Base-by-base conservation (phyloP, 1,140 invertebrate genomes). In the Tribolium madens region DNA sequence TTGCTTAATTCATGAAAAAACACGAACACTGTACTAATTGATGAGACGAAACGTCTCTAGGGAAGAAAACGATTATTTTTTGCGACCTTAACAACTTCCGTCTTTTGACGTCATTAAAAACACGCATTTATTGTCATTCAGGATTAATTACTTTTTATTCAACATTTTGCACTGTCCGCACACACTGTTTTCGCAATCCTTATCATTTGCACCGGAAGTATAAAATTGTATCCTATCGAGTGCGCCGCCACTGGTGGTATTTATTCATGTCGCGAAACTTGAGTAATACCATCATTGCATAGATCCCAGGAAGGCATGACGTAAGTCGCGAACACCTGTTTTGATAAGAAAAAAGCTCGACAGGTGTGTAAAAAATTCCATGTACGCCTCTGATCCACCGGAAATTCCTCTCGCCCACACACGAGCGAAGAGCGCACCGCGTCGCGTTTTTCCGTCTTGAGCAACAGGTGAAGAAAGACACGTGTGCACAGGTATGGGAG, bases 361-460 rank as follows among this genome's bases (percentile, higher is more conserved):
- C 48, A 50, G 13, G 48, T 50, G 13, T 50, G 48, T n/a, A 7
- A 26, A 18, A 26, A 57, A 53, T 14, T 14, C 57, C 10, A 3
- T 18, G 21, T 33, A 64, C 57, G 57, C 26, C 57, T 5, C 26
- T 64, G 21, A 5, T 18, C 0, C 57, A 33, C 57, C 57, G 57
- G 57, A 64, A 64, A 64, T 64, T 64, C 52, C 52, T 57, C 15
- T 57, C 52, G 52, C 52, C 52, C 52, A 57, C 52, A 57, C 52
- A 21, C 10, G 52, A 21, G n/a, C 3, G 10, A 33, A 64, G 57
- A 64, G 9, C 57, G 57, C 3, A 64, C 12, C 57, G 17, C 9
- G 12, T 64, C 57, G 57, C 57, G 57, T 26, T 9, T 64, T 26
- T 18, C 17, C 57, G 57, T 4, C 26, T 12, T 12, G 52, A 57